Evolutionary conservation across 2,797 vertebrate genomes (phyloP), one percentile per base, ranked within the genome.

Genomic region (Lycodopsis pacificus): DNA sequence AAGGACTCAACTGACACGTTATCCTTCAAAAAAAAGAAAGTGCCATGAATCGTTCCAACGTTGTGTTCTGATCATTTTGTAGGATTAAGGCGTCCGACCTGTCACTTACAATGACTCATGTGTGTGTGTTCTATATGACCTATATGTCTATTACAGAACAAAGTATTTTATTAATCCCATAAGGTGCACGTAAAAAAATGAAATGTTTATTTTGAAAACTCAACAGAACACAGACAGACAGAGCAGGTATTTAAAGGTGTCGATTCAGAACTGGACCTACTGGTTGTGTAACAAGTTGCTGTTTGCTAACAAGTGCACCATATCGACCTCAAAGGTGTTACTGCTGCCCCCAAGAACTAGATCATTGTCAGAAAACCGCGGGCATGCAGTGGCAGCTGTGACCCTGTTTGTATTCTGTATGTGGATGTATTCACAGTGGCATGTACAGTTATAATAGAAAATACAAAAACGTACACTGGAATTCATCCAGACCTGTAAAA

Each of bases 1-100:
- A 70, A 84, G 54, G 74, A 69, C 59, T 66, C 17, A 13, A 2
- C 58, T 63, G 59, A 76, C 51, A 38, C 10, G 12, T 27, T 62
- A 38, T 62, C 59, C 34, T 30, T 68, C 13, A 57, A 12, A 71
- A 63, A 63, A 7, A 66, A 46, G 30, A 46, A 58, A 19, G 2
- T 0, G 32, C 40, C 27, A 27, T 32, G 48, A 3, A 62, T 46
- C 25, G 40, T 36, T 32, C 56, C 15, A 57, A 14, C 6, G 15
- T 59, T 71, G 30, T 25, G 49, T 59, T 36, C 4, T 15, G 25
- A 67, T 67, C 9, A 62, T 63, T 65, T 57, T 13, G 2, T 22
- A 65, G 27, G 64, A 67, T 36, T 54, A 46, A 53, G 12, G 11
- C 71, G 10, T 58, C 62, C 13, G 38, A 76, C 0, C 12, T 73